Conservation (phyloP, 2,113 vertebrate species). For the Agelaius phoeniceus region DNA sequence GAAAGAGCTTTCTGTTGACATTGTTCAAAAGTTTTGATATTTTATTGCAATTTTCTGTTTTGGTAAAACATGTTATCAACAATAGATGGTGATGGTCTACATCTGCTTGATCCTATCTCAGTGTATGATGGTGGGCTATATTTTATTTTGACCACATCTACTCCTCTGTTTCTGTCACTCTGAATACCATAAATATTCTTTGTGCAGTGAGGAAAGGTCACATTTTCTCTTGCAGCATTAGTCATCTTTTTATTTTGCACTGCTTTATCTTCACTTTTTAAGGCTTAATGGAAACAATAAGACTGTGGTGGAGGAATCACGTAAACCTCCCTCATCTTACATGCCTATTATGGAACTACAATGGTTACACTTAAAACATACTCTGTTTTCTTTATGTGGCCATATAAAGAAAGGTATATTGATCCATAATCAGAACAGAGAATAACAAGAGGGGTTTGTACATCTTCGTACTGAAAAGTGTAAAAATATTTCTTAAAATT, state of each 20-base stretch:
- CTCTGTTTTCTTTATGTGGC: neutral
- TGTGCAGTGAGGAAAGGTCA: neutral
- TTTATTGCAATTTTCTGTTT: neutral
- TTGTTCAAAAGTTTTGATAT: neutral
- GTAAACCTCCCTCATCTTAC: neutral
- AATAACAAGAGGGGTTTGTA: fast-evolving
- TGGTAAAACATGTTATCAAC: neutral
- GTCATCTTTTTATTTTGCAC: neutral
- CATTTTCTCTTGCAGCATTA: neutral
- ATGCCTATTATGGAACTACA: neutral
- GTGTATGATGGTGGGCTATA: fast-evolving
- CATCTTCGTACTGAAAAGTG: neutral
- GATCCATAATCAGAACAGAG: neutral
- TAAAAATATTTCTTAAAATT: neutral
- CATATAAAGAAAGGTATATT: neutral
- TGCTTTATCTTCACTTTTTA: neutral
- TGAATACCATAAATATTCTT: neutral
- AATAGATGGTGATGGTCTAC: neutral
- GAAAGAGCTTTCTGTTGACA: neutral
- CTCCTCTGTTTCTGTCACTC: neutral
- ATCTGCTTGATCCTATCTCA: neutral
- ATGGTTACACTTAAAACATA: neutral
- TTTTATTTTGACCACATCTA: neutral
- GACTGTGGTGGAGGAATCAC: neutral
- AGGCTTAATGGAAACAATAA: neutral